Percentiles rank a stretch among this genome's conserved stretches.
Evolutionary conservation across 2,888 invertebrate genomes (phyloP).

Genomic region (Sycophila texana): DNA sequence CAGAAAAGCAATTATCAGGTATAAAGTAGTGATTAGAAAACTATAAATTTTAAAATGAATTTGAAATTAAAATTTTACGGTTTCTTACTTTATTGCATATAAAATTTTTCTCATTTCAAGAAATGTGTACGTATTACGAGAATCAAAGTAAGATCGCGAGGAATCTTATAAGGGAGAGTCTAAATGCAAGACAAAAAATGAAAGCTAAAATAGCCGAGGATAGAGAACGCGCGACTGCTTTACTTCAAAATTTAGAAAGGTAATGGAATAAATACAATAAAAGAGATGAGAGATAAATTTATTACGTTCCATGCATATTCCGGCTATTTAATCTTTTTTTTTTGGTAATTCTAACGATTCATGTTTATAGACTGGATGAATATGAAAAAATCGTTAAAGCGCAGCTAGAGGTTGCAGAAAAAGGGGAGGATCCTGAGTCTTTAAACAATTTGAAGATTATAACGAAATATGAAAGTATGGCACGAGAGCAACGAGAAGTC

Average conservation of each 20-base stretch:
- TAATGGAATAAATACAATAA: background rate
- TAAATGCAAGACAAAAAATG: constrained; percentile 25
- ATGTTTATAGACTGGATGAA: constrained; percentile 42
- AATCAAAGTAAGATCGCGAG: background rate
- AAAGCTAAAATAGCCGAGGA: constrained; percentile 47
- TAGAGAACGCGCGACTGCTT: constrained; percentile 39
- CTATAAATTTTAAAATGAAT: too few relatives aligned
- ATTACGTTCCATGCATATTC: too few relatives aligned
- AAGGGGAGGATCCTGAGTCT: constrained; percentile 49
- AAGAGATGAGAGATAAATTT: too few relatives aligned
- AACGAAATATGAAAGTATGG: constrained; percentile 47
- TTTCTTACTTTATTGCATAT: background rate
- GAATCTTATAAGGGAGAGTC: background rate
- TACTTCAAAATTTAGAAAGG: constrained; percentile 51
- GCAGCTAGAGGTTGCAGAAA: constrained; percentile 33
- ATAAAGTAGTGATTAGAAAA: too few relatives aligned
- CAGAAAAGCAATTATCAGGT: too few relatives aligned
- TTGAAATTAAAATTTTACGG: too few relatives aligned
- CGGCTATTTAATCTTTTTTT: too few relatives aligned
- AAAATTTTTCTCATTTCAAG: background rate
- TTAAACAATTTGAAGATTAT: constrained; percentile 33
- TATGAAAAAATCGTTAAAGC: constrained; percentile 43
- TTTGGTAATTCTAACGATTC: too few relatives aligned
- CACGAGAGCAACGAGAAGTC: constrained; percentile 32
- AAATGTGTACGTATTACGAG: background rate